Conservation (phyloP, 2,797 vertebrate species). For the Halcyon smyrnensis region DNA sequence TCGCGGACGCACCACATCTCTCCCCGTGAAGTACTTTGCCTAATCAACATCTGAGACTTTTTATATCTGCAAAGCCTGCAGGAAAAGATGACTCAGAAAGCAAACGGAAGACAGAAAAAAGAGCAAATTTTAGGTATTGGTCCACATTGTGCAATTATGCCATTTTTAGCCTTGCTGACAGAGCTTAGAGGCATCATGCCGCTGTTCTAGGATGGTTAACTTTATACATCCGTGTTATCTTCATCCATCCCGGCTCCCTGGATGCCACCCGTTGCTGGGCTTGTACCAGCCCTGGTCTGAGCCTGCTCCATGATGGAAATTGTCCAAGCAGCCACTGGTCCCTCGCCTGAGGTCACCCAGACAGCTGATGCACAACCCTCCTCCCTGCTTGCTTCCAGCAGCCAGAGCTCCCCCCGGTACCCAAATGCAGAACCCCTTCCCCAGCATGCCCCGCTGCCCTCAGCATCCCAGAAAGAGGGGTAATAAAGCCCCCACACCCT, state of each 20-base stretch:
- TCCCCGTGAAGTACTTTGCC: fast-evolving
- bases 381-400: not conserved
- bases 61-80: not conserved
- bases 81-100: not conserved
- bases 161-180: not conserved
- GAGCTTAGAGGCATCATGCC: not conserved
- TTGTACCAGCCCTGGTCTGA: too few relatives aligned
- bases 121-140: not conserved
- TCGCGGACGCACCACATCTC: fast-evolving
- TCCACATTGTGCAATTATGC: not conserved
- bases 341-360: not conserved
- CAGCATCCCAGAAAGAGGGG: not conserved
- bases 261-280: fast-evolving
- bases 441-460: fast-evolving
- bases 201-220: not conserved
- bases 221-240: not conserved
- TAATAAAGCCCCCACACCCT: fast-evolving
- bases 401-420: fast-evolving
- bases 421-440: not conserved
- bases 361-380: too few relatives aligned
- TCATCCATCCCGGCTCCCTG: not conserved
- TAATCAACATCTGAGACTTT: not conserved
- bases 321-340: not conserved
- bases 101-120: not conserved
- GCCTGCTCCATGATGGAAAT: not conserved